Percentiles rank a stretch among this genome's conserved stretches.
phyloP scores from a whole-genome alignment of 2,113 vertebrate species.

The Psettodes erumei region DNA sequence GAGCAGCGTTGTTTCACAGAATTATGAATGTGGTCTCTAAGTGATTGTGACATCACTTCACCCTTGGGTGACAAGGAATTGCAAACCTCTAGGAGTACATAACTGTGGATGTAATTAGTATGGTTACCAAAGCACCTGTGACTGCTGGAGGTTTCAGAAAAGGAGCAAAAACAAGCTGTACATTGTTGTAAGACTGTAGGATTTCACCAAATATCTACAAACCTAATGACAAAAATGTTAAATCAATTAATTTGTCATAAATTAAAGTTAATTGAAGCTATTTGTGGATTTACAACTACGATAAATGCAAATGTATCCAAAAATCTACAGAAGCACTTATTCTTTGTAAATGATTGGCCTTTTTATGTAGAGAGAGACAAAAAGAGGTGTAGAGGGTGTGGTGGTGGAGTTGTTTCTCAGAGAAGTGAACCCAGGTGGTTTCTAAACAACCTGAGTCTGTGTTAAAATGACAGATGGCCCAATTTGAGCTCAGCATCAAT shows the following conservation, averaged over 20 bases:
- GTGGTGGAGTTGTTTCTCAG: background rate
- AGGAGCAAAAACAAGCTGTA: background rate
- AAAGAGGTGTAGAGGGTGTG: background rate
- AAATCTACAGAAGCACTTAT: background rate
- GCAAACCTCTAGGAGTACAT: background rate
- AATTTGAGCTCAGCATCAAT: constrained; percentile 48
- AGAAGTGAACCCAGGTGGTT: constrained; percentile 37
- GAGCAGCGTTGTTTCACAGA: constrained; percentile 12
- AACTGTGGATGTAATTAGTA: background rate
- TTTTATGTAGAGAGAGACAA: background rate
- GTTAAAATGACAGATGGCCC: constrained; percentile 66
- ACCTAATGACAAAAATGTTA: background rate
- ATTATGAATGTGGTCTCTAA: constrained; percentile 35
- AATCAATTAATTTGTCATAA: background rate
- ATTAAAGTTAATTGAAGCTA: background rate
- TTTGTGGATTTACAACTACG: background rate
- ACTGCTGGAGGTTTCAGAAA: background rate
- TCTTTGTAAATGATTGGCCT: background rate
- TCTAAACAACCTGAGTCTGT: constrained; percentile 40
- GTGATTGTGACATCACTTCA: constrained; percentile 31
- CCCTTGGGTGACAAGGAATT: constrained; percentile 11
- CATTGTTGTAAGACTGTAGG: background rate
- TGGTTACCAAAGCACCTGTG: background rate
- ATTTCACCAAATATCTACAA: no score
- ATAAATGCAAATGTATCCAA: background rate